Percentiles rank a stretch among this genome's conserved stretches.
Evolutionary conservation across 2,113 vertebrate species (phyloP).

Genomic region (Burhinus oedicnemus): DNA sequence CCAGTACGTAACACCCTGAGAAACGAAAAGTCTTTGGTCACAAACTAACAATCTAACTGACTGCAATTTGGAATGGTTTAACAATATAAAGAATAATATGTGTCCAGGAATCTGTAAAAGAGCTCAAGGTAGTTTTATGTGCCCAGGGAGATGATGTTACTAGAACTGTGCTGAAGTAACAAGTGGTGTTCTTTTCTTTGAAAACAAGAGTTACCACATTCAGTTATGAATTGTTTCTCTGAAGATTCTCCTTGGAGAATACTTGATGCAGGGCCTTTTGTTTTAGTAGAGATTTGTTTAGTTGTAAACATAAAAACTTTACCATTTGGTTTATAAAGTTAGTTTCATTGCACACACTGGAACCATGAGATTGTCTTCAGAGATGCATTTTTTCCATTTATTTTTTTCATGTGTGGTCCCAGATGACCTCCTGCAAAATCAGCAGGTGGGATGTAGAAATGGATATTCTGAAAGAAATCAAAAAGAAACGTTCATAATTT

Average conservation of each 20-base stretch:
- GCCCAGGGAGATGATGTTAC: background rate
- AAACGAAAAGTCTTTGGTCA: background rate
- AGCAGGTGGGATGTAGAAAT: background rate
- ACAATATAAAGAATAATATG: background rate
- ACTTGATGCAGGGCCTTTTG: background rate
- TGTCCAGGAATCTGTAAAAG: background rate
- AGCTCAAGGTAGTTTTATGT: background rate
- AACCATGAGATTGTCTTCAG: background rate
- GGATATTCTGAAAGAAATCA: background rate
- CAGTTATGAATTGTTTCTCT: background rate
- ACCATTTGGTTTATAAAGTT: background rate
- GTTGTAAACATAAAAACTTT: background rate
- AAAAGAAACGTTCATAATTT: background rate
- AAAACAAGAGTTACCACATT: background rate
- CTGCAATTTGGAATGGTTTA: background rate
- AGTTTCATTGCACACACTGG: background rate
- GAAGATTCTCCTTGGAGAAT: background rate
- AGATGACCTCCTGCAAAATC: background rate
- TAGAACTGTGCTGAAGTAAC: background rate
- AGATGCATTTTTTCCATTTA: background rate
- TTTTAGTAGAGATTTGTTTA: background rate
- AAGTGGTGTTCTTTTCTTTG: background rate
- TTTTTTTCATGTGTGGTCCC: background rate
- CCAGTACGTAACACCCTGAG: background rate
- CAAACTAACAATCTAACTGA: background rate